phyloP scores from a whole-genome alignment of 2,888 invertebrate genomes.

The Lochmaea crataegi region DNA sequence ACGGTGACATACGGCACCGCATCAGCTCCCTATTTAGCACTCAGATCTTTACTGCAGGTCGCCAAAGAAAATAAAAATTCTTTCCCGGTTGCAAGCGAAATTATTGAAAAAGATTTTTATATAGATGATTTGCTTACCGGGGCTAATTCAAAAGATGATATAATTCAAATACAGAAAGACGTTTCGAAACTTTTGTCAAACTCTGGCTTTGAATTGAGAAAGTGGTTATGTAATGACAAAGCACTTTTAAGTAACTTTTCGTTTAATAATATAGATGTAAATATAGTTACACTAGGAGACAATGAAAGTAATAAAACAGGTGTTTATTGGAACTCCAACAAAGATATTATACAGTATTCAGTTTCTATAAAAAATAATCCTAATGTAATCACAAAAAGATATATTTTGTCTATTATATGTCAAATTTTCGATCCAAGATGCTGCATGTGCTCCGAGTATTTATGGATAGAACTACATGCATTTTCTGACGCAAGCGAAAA shows the following conservation, averaged over 20 bases:
- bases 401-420: slow-evolving; percentile 29
- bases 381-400: slow-evolving; percentile 28
- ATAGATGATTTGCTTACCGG: slow-evolving; percentile 55
- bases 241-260: neutral
- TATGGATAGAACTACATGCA: slow-evolving; percentile 18
- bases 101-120: slow-evolving; percentile 50
- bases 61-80: slow-evolving; percentile 43
- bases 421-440: slow-evolving; percentile 34
- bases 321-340: slow-evolving; percentile 28
- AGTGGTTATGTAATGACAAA: slow-evolving; percentile 6
- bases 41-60: slow-evolving; percentile 47
- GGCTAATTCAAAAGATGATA: slow-evolving; percentile 19
- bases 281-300: slow-evolving; percentile 24
- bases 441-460: slow-evolving; percentile 5
- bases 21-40: slow-evolving; percentile 51
- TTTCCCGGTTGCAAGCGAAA: slow-evolving; percentile 36
- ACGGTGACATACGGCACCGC: slow-evolving; percentile 58
- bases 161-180: slow-evolving; percentile 20
- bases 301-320: slow-evolving; percentile 35
- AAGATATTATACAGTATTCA: slow-evolving; percentile 32
- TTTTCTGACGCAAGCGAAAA: slow-evolving; percentile 21
- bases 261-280: slow-evolving; percentile 15
- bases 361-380: neutral
- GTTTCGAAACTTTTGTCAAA: slow-evolving; percentile 20
- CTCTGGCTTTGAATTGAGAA: slow-evolving; percentile 30